phyloP scores from a whole-genome alignment of 2,888 invertebrate genomes.

The Hydriomena furcata region DNA sequence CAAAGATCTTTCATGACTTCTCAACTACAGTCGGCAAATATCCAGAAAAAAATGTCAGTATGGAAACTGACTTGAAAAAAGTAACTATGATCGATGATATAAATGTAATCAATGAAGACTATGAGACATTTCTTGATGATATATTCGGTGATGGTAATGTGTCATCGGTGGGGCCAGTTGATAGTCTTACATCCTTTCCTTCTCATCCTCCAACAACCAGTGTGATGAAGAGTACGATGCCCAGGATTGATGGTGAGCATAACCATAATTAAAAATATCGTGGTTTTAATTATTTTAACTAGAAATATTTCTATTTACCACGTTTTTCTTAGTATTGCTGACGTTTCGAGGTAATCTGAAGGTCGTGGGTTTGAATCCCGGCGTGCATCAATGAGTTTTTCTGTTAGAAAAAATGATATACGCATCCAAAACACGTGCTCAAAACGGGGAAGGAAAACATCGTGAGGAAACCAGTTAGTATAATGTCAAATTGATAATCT shows the following conservation, averaged over 20 bases:
- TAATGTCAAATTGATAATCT: no score
- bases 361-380: no score
- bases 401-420: no score
- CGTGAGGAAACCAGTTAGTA: no score
- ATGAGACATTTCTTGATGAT: conserved; percentile 17
- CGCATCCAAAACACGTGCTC: no score
- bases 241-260: conserved; percentile 31
- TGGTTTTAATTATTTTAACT: no score
- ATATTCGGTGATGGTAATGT: conserved; percentile 25
- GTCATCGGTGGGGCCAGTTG: conserved; percentile 18
- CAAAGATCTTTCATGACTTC: conserved; percentile 70
- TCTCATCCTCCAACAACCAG: conserved; percentile 17
- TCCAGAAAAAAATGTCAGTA: conserved; percentile 27
- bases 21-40: conserved; percentile 67
- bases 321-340: no score
- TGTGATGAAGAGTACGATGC: conserved; percentile 25
- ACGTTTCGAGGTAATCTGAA: no score
- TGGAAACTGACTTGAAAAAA: conserved; percentile 13
- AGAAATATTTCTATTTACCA: no score
- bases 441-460: no score
- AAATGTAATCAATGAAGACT: conserved; percentile 11
- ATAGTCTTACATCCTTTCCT: conserved; percentile 15
- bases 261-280: no score
- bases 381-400: no score
- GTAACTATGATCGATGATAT: conserved; percentile 9